Conservation (phyloP, 2,113 vertebrate genomes). For the Beaufortia kweichowensis region DNA sequence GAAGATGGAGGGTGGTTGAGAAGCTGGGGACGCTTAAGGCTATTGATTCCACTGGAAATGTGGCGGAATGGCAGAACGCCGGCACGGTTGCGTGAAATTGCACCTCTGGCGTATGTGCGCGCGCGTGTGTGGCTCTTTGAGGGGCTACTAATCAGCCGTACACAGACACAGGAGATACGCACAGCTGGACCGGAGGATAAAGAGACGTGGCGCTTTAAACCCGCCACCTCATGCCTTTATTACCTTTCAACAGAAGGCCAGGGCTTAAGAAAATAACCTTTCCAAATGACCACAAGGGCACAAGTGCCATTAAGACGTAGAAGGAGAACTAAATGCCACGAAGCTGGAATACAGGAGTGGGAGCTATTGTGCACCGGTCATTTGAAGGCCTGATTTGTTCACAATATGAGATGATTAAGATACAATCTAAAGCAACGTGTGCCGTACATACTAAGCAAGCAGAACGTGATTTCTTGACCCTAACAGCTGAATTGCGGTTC, state of each 20-base stretch:
- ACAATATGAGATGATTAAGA: slow-evolving; percentile 26
- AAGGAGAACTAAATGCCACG: slow-evolving; percentile 63
- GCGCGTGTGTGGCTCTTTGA: slow-evolving; percentile 66
- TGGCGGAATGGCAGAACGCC: slow-evolving; percentile 59
- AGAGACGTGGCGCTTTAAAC: slow-evolving; percentile 50
- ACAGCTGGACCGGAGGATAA: slow-evolving; percentile 69
- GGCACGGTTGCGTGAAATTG: slow-evolving; percentile 71
- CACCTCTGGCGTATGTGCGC: slow-evolving; percentile 60
- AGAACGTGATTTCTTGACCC: background rate
- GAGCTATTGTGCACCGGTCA: slow-evolving; percentile 17
- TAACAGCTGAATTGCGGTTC: background rate
- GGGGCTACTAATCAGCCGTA: slow-evolving; percentile 72
- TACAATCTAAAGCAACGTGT: background rate
- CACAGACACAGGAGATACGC: slow-evolving; percentile 65
- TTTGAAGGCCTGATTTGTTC: slow-evolving; percentile 36
- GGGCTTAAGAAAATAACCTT: slow-evolving; percentile 62
- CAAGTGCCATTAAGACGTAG: slow-evolving; percentile 59
- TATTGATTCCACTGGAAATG: slow-evolving; percentile 63
- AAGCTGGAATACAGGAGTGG: slow-evolving; percentile 45
- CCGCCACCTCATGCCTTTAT: slow-evolving; percentile 64
- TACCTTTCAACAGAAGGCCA: slow-evolving; percentile 67
- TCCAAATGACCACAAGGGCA: slow-evolving; percentile 65
- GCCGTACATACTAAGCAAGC: slow-evolving; percentile 12
- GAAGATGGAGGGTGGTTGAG: slow-evolving; percentile 4
- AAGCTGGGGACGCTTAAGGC: slow-evolving; percentile 51